Evolutionary conservation across 2,888 invertebrate species (phyloP).

Genomic region (Mycalesis mineus): DNA sequence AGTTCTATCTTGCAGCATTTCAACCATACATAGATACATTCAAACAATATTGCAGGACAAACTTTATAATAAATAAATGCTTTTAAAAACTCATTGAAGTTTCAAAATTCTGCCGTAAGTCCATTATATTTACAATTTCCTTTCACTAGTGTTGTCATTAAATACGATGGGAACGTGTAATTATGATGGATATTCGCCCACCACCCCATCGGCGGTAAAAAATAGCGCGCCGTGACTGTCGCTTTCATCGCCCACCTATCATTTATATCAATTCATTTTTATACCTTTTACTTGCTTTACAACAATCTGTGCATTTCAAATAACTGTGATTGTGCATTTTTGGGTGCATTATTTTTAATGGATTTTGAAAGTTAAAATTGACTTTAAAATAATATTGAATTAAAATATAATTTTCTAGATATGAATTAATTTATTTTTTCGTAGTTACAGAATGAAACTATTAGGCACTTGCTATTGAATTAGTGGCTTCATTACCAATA

Average conservation of each 20-base stretch:
- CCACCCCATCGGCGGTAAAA: conserved; percentile 9
- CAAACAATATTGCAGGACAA: too few relatives aligned
- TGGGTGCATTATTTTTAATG: neutral
- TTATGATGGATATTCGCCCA: conserved; percentile 17
- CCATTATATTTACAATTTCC: neutral
- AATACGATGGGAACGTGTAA: conserved; percentile 8
- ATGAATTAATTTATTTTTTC: too few relatives aligned
- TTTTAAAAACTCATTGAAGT: neutral
- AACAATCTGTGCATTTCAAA: conserved; percentile 17
- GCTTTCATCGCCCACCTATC: conserved; percentile 14
- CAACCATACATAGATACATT: too few relatives aligned
- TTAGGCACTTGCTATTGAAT: too few relatives aligned
- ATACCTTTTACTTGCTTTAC: conserved; percentile 23
- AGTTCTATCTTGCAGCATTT: too few relatives aligned
- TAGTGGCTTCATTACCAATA: too few relatives aligned
- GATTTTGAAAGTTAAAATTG: too few relatives aligned
- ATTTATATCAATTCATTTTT: conserved; percentile 33
- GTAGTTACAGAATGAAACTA: too few relatives aligned
- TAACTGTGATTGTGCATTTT: conserved; percentile 5
- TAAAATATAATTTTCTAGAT: too few relatives aligned
- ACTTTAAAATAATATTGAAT: too few relatives aligned
- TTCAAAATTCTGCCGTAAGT: neutral
- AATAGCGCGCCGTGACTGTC: conserved; percentile 23
- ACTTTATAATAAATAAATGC: too few relatives aligned
- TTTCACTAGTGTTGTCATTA: neutral